A percentile compares a stretch with the other conserved stretches of the same genome.
phyloP scores from a whole-genome alignment of 2,113 vertebrate species.

The Neomonachus schauinslandi region DNA sequence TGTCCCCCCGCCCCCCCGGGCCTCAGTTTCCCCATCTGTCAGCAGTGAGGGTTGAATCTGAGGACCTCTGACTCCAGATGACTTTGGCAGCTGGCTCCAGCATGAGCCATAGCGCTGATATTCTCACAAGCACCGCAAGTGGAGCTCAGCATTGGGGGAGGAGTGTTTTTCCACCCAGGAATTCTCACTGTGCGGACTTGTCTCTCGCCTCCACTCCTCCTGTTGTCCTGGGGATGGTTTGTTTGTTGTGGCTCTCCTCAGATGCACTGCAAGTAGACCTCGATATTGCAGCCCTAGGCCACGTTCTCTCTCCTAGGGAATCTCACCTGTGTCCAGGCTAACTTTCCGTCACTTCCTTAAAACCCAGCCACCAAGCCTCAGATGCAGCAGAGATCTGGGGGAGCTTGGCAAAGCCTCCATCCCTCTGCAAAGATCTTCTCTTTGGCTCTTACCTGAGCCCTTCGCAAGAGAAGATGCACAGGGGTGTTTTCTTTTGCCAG shows the following conservation, averaged over 20 bases:
- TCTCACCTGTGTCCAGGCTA: neutral
- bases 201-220: conserved; percentile 30
- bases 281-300: conserved; percentile 28
- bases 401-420: neutral
- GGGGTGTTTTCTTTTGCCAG: neutral
- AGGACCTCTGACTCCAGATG: neutral
- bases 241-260: conserved; percentile 73
- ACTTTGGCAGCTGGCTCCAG: neutral
- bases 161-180: conserved; percentile 52
- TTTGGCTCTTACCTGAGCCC: neutral
- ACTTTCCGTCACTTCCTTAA: conserved; percentile 48
- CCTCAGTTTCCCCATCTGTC: conserved; percentile 9
- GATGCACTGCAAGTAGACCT: conserved; percentile 35
- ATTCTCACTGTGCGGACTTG: conserved; percentile 32
- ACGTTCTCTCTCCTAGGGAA: conserved; percentile 10
- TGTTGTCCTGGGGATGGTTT: conserved; percentile 73
- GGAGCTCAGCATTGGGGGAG: neutral
- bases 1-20: neutral
- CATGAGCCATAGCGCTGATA: neutral
- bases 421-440: neutral
- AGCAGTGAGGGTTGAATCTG: neutral
- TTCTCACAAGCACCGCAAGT: neutral
- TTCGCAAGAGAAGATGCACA: neutral
- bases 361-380: neutral
- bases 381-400: neutral